These are phyloP conservation scores for Arenicola marina DNA, from an alignment of 2,888 invertebrate genomes.

Conservation along the genomic window DNA sequence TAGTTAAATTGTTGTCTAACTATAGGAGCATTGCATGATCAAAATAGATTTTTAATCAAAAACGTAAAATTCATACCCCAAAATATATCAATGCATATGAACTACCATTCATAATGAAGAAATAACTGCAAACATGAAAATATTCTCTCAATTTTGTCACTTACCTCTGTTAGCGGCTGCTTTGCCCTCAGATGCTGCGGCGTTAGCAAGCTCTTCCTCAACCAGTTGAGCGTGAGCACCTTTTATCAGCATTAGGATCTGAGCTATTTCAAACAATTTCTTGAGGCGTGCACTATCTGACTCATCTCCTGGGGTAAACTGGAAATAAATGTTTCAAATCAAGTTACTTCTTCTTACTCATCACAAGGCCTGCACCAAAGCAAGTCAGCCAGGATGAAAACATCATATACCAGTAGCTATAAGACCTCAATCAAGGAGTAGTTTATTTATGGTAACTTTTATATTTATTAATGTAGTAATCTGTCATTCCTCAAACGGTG, in stretches of 20 bases:
- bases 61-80: background rate
- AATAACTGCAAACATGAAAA: background rate
- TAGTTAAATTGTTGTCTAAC: background rate
- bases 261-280: slow-evolving; percentile 52
- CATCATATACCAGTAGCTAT: too few species aligned
- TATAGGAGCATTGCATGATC: background rate
- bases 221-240: slow-evolving; percentile 47
- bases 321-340: background rate
- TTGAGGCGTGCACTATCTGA: slow-evolving; percentile 44
- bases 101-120: background rate
- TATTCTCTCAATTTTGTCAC: background rate
- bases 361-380: too few species aligned
- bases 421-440: too few species aligned
- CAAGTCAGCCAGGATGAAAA: too few species aligned
- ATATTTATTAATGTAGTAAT: too few species aligned
- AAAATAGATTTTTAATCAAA: background rate
- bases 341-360: too few species aligned
- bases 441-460: too few species aligned
- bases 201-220: slow-evolving; percentile 50
- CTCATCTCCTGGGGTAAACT: slow-evolving; percentile 40
- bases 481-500: too few species aligned
- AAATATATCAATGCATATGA: background rate
- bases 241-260: slow-evolving; percentile 51
- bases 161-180: slow-evolving; percentile 46
- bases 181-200: slow-evolving; percentile 41